Evolutionary conservation across 2,888 invertebrate species (phyloP).

Genomic region (Drymonia ruficornis): DNA sequence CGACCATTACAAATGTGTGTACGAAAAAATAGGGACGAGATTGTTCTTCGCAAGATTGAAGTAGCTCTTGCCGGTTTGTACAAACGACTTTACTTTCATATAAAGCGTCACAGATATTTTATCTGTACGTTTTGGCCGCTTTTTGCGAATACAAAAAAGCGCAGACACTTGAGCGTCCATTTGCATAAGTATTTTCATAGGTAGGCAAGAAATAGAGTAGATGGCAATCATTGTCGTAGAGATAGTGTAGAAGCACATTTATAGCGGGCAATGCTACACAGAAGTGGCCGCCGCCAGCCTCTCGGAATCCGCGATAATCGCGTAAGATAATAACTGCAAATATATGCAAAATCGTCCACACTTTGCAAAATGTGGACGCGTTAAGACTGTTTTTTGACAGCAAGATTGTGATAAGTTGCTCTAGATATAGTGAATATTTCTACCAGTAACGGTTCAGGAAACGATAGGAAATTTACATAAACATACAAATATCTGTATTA

Average conservation of each 20-base stretch:
- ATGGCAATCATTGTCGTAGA: conserved; percentile 47
- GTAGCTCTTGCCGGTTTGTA: background rate
- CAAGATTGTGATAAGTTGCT: conserved; percentile 23
- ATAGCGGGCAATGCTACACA: conserved; percentile 27
- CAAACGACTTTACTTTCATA: conserved; percentile 2
- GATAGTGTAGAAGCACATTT: conserved; percentile 43
- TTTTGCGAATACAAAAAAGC: conserved; percentile 12
- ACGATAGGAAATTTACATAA: background rate
- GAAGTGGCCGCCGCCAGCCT: conserved; percentile 41
- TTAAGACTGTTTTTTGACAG: conserved; percentile 34
- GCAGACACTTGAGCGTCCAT: conserved; percentile 24
- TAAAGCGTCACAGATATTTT: conserved; percentile 1
- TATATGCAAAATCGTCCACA: conserved; percentile 35
- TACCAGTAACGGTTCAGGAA: background rate
- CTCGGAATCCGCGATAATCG: conserved; percentile 48
- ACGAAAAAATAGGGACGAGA: conserved; percentile 1
- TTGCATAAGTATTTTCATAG: conserved; percentile 31
- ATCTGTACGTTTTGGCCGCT: background rate
- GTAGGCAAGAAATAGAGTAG: conserved; percentile 33
- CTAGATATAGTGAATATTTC: background rate
- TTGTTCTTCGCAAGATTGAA: background rate
- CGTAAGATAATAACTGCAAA: conserved; percentile 39
- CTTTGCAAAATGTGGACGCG: conserved; percentile 38
- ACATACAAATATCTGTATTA: background rate
- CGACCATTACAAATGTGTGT: background rate